Base-by-base conservation (phyloP, 2,797 vertebrate species). In the Cuculus canorus region DNA sequence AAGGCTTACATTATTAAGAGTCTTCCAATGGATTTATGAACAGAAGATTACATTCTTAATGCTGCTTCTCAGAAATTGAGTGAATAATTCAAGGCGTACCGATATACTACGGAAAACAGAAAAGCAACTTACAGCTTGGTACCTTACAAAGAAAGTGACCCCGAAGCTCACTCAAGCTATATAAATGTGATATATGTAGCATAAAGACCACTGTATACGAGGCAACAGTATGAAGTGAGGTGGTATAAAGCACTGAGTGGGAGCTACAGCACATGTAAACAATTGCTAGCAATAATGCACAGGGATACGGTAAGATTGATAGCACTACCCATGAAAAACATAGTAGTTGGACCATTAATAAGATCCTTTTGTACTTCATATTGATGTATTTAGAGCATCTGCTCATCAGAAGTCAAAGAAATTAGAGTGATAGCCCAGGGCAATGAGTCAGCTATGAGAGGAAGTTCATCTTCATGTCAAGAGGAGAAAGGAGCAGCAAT, bases 21-120 rank as follows among this genome's bases (percentile, higher is more conserved):
- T 93, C 87, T 95, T 97, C 89, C 95, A 90, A 86, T 95, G 94
- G 95, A 95, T 96, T 94, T 94, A 93, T 93, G 95, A 94, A 79
- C 85, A 91, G 85, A 73, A 94, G 93, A 95, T 95, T 95, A 92
- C 88, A 65, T 83, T 50, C 93, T 76, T 96, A 96, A 95, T 92
- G 91, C 95, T 70, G 61, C 86, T 93, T 94, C 95, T 95, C 92
- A 94, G 93, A 94, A 96, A 83, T 1, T 17, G 77, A 94, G 88
- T 94, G 86, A 95, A 96, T 96, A 93, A 95, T 92, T 92, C 90
- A 96, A 50, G 68, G 77, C 19, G 66, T 76, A 76, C 89, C 86
- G n/a, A 75, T 23, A 50, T 11, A 75, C 68, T 7, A 47, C 5
- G 13, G 90, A 66, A 94, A 96, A 86, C 88, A 93, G 70, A 10